Conservation (phyloP, 2,888 invertebrate genomes). For the Augiades crinisus region DNA sequence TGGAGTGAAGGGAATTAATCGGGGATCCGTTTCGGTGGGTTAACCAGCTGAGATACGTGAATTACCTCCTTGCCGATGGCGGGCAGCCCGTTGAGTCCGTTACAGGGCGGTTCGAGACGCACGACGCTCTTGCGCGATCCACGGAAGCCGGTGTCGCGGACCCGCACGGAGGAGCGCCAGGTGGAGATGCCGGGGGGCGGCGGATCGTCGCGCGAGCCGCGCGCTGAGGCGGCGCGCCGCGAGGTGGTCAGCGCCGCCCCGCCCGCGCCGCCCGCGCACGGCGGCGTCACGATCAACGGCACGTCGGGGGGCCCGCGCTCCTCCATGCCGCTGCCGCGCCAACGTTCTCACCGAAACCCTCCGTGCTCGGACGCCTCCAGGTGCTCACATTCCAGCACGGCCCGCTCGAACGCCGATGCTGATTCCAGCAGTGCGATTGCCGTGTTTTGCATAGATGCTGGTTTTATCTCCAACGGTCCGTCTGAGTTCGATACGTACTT, state of each 20-base stretch:
- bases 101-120: conserved; percentile 84
- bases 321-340: conserved; percentile 80
- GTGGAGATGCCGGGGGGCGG: conserved; percentile 53
- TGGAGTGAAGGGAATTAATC: conserved; percentile 22
- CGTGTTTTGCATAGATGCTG: conserved; percentile 77
- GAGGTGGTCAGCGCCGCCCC: conserved; percentile 62
- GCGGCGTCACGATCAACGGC: conserved; percentile 73
- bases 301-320: conserved; percentile 78
- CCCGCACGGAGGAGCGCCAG: conserved; percentile 84
- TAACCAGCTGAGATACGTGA: conserved; percentile 55
- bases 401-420: conserved; percentile 69
- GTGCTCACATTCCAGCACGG: conserved; percentile 76
- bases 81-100: conserved; percentile 81
- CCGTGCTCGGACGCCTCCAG: conserved; percentile 69
- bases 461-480: conserved; percentile 47
- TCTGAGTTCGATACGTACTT: conserved; percentile 49
- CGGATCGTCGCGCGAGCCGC: conserved; percentile 68
- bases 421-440: conserved; percentile 73
- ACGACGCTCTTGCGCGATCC: conserved; percentile 84
- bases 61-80: conserved; percentile 82
- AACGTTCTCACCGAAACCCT: conserved; percentile 79
- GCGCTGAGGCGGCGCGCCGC: conserved; percentile 64
- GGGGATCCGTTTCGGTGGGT: conserved; percentile 19
- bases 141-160: conserved; percentile 83
- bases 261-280: conserved; percentile 43